These are phyloP conservation scores for Shargacucullia verbasci DNA, from an alignment of 2,888 invertebrate species.

Conservation along the genomic window DNA sequence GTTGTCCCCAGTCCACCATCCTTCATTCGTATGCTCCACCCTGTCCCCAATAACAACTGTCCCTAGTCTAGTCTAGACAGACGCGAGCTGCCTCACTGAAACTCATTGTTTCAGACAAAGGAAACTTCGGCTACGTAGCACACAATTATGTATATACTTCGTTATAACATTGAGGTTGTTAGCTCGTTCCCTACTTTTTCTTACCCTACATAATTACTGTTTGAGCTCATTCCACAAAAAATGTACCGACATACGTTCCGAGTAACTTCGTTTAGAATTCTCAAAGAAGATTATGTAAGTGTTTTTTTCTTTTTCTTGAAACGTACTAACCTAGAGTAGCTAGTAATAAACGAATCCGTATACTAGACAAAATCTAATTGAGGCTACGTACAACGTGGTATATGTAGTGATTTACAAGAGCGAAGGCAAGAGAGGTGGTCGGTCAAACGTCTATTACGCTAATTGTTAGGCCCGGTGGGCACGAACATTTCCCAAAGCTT, in stretches of 20 bases:
- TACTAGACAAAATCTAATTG: slow-evolving; percentile 36
- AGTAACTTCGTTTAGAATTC: slow-evolving; percentile 7
- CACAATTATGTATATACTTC: slow-evolving; percentile 62
- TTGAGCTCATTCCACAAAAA: slow-evolving; percentile 25
- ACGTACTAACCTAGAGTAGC: not conserved
- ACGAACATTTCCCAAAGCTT: slow-evolving; percentile 70
- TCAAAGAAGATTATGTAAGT: not conserved
- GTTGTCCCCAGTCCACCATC: slow-evolving; percentile 44
- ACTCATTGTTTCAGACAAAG: slow-evolving; percentile 70
- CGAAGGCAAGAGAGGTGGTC: slow-evolving; percentile 49
- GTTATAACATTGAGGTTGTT: slow-evolving; percentile 55
- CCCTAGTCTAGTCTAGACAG: slow-evolving; percentile 54
- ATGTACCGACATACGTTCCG: not conserved
- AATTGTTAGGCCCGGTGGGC: slow-evolving; percentile 69
- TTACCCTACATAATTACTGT: slow-evolving; percentile 37
- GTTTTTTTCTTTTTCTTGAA: not conserved
- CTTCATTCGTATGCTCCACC: slow-evolving; percentile 64
- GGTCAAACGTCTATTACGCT: slow-evolving; percentile 73
- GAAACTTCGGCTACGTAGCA: slow-evolving; percentile 57
- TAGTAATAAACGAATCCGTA: too few relatives aligned
- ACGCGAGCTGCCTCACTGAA: slow-evolving; percentile 62
- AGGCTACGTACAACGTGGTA: slow-evolving; percentile 32
- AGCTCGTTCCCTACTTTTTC: slow-evolving; percentile 44
- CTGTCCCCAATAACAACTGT: slow-evolving; percentile 58
- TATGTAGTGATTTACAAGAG: slow-evolving; percentile 55